These are phyloP conservation scores for Triplophysa dalaica DNA, from an alignment of 2,113 vertebrate genomes.

Conservation along the genomic window DNA sequence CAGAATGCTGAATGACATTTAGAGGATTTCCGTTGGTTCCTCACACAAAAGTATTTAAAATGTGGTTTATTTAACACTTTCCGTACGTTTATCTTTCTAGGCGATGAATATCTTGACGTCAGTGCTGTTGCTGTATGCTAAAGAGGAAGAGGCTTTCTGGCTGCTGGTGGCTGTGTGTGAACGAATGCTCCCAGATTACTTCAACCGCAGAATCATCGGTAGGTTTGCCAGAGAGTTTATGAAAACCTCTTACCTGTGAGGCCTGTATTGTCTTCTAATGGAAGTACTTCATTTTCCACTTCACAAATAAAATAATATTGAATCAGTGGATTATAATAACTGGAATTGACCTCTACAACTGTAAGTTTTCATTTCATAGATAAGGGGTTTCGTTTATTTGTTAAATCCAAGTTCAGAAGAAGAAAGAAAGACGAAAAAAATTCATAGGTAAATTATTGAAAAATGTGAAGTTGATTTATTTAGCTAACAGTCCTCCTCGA, in stretches of 20 bases:
- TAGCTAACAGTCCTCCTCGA: no score
- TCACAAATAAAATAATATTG: not conserved
- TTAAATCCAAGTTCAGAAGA: no score
- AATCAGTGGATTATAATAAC: not conserved
- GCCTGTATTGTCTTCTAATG: not conserved
- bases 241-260: not conserved
- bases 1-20: not conserved
- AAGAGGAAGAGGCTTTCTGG: constrained; percentile 99
- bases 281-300: not conserved
- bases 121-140: constrained; percentile 93
- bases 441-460: no score
- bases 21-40: not conserved
- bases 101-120: constrained; percentile 99
- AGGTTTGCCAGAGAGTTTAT: constrained; percentile 24
- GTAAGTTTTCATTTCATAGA: not conserved
- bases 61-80: no score
- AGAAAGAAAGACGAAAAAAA: no score
- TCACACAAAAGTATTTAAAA: not conserved
- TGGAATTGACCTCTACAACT: not conserved
- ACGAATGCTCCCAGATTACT: constrained; percentile 96
- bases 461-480: no score
- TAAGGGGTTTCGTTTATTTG: not conserved
- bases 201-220: constrained; percentile 96
- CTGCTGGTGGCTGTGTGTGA: constrained; percentile 94
- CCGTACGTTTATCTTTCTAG: constrained; percentile 64